Evolutionary conservation across 2,888 invertebrate species (phyloP).

Genomic region (Pseudococcus jackbeardsleyi): DNA sequence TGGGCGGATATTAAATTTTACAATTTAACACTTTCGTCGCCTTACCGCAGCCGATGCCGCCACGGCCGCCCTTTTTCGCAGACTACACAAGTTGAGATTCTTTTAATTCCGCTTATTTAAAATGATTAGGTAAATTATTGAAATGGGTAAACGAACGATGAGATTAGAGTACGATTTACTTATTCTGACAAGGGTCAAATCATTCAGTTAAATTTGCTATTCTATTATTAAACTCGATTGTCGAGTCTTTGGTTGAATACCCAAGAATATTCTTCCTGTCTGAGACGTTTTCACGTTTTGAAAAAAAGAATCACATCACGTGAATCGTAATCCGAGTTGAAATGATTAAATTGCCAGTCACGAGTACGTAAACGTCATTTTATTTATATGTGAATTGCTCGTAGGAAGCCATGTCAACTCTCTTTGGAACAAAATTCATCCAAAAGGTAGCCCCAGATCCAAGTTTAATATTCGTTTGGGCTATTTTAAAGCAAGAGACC

Average conservation of each 20-base stretch:
- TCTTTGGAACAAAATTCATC: too few relatives aligned
- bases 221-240: not conserved
- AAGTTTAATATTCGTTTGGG: too few relatives aligned
- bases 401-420: too few relatives aligned
- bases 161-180: not conserved
- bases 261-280: slow-evolving; percentile 16
- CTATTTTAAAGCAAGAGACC: too few relatives aligned
- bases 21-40: slow-evolving; percentile 38
- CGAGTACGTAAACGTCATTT: not conserved
- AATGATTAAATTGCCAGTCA: not conserved
- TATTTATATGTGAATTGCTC: not conserved
- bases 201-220: not conserved
- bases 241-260: not conserved
- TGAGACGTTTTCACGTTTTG: not conserved
- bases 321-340: not conserved
- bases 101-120: slow-evolving; percentile 48
- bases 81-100: slow-evolving; percentile 26
- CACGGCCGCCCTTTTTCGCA: not conserved
- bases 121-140: slow-evolving; percentile 22
- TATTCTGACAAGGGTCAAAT: not conserved
- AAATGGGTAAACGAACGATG: not conserved
- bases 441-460: too few relatives aligned
- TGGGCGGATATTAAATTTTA: slow-evolving; percentile 58
- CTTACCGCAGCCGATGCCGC: not conserved
- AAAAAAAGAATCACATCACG: not conserved